Base-by-base conservation (phyloP, 2,113 vertebrate species). In the Okapia johnstoni region DNA sequence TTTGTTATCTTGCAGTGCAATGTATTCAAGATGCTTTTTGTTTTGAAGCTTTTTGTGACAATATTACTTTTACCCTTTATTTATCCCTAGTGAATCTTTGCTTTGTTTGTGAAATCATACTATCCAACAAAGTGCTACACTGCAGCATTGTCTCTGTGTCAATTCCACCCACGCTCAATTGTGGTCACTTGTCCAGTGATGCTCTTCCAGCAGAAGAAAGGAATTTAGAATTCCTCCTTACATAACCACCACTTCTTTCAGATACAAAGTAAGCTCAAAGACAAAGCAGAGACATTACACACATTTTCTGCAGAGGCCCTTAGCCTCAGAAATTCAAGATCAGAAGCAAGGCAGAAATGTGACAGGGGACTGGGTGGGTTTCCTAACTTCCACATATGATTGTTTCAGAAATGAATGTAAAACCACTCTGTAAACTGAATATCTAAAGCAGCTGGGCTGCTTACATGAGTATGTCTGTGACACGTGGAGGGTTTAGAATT, bases 401-500 rank as follows among this genome's bases (percentile, higher is more conserved):
- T 81, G 83, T 73, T 95, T 80, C 84, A 23, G 73, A 96, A 97
- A 66, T 43, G 17, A 61, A 48, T 66, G 14, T 48, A 93, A 91
- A 98, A n/a, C 25, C 6, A 63, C 16, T 87, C 58, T 90, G 28
- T 26, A 79, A 93, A 89, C 57, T 86, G 46, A 36, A 3, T 89
- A 79, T 86, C 28, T 85, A 83, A 19, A 97, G 55, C 60, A 91
- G 46, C 50, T 86, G 6, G 86, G 70, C 23, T 91, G n/a, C 96
- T 92, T 94, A 93, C 94, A 93, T 94, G 86, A 63, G 85, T 16
- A 73, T n/a, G 8, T 52, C 61, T 95, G 90, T 92, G 84, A 87
- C 58, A 54, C 84, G 55, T 73, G 7, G 85, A 98, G 84, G 66
- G 25, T 84, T 96, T 94, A 19, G 61, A 93, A 96, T 87, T 77